These are phyloP conservation scores for Melanerpes formicivorus DNA, from an alignment of 2,113 vertebrate genomes.

Conservation along the genomic window DNA sequence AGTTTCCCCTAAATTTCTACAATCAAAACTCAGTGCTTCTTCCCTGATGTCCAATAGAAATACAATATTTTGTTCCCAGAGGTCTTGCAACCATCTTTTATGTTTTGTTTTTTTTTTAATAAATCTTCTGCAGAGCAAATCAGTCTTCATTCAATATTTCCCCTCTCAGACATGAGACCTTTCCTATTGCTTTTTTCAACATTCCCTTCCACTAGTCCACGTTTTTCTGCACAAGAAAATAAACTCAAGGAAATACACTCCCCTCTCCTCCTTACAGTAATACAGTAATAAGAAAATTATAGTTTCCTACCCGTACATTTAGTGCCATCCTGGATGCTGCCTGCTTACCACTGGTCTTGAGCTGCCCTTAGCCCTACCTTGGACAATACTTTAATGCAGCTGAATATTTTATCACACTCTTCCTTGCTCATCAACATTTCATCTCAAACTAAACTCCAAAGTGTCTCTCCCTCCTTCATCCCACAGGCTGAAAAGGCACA, in stretches of 20 bases:
- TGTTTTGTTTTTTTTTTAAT: accelerated
- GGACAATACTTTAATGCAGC: too few species aligned
- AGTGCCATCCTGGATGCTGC: not conserved
- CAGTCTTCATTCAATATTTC: not conserved
- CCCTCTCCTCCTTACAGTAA: not conserved
- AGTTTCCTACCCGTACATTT: not conserved
- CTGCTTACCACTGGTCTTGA: not conserved
- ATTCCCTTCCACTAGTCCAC: not conserved
- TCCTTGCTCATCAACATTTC: not conserved
- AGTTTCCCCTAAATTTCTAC: not conserved
- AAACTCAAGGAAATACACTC: not conserved
- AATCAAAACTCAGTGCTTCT: not conserved
- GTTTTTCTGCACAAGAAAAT: not conserved
- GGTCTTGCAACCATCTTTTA: not conserved
- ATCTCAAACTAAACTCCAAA: not conserved
- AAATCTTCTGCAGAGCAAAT: not conserved
- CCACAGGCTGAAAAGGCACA: not conserved
- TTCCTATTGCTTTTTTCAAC: not conserved
- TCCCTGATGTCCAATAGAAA: not conserved
- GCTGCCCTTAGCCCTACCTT: not conserved
- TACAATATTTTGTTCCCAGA: not conserved
- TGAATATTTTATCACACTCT: not conserved
- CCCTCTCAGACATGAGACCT: not conserved
- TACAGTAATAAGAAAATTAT: not conserved
- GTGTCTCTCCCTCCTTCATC: not conserved